Conservation (phyloP, 2,113 vertebrate genomes). For the Amphiprion ocellaris region DNA sequence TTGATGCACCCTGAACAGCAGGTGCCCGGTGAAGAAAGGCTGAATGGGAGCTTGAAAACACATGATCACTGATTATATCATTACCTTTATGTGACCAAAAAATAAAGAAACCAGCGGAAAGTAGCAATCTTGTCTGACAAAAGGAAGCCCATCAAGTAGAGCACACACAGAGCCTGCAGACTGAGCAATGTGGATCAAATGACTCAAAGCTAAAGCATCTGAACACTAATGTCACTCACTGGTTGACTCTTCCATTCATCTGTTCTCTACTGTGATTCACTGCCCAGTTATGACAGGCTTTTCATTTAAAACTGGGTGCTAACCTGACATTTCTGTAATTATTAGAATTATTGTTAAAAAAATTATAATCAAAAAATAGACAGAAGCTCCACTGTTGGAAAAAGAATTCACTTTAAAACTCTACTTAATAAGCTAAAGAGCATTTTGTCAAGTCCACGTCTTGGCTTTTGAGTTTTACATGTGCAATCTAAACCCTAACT, state of each 20-base stretch:
- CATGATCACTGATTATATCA: neutral
- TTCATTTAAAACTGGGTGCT: neutral
- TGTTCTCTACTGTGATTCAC: neutral
- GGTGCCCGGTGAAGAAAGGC: constrained; percentile 1
- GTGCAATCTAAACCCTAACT: neutral
- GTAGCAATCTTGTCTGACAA: neutral
- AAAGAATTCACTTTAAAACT: no score
- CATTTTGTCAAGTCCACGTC: neutral
- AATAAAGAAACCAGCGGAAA: neutral
- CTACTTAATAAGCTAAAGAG: no score
- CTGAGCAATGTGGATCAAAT: constrained; percentile 7
- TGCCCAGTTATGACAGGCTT: neutral
- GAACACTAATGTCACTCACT: neutral
- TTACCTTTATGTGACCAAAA: neutral
- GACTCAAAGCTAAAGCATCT: constrained; percentile 9
- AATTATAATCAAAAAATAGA: constrained; percentile 2
- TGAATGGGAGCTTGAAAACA: constrained; percentile 5
- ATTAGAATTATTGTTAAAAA: no score
- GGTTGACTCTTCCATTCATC: neutral
- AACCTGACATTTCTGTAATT: neutral
- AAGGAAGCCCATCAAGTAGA: neutral
- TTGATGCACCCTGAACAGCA: constrained; percentile 4
- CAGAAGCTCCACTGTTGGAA: no score
- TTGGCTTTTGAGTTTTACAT: constrained; percentile 26
- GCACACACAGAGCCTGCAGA: neutral